phyloP scores from a whole-genome alignment of 2,888 invertebrate species.

The Erebia aethiops region DNA sequence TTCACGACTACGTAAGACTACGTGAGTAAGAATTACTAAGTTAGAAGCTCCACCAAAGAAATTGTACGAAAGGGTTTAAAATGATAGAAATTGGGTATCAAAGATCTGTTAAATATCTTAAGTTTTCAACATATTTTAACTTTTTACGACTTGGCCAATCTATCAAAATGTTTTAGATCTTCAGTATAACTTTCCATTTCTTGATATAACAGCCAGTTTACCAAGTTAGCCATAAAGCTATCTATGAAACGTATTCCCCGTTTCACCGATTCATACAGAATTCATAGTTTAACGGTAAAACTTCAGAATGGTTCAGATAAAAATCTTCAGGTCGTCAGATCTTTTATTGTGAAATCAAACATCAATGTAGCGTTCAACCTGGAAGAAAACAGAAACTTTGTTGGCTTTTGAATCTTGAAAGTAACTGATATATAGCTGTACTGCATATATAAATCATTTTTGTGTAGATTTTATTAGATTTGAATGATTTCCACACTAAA shows the following conservation, averaged over 20 bases:
- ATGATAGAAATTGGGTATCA: neutral
- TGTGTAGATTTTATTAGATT: too few relatives aligned
- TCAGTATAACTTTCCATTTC: neutral
- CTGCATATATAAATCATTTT: too few relatives aligned
- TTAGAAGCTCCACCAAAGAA: too few relatives aligned
- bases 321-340: conserved; percentile 53
- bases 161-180: conserved; percentile 7
- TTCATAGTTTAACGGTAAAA: conserved; percentile 56
- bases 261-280: conserved; percentile 44
- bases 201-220: conserved; percentile 20
- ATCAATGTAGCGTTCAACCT: conserved; percentile 37
- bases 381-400: conserved; percentile 25
- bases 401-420: neutral
- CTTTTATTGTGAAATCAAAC: conserved; percentile 57
- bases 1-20: too few relatives aligned
- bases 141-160: conserved; percentile 2
- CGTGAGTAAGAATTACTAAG: too few relatives aligned
- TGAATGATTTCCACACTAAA: too few relatives aligned
- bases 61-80: neutral
- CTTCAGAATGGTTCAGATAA: conserved; percentile 59
- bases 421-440: neutral
- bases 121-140: neutral
- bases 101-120: neutral
- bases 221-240: conserved; percentile 31
- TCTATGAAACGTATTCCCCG: conserved; percentile 37